phyloP scores from a whole-genome alignment of 1,140 invertebrate species.

The Bombus turneri region DNA sequence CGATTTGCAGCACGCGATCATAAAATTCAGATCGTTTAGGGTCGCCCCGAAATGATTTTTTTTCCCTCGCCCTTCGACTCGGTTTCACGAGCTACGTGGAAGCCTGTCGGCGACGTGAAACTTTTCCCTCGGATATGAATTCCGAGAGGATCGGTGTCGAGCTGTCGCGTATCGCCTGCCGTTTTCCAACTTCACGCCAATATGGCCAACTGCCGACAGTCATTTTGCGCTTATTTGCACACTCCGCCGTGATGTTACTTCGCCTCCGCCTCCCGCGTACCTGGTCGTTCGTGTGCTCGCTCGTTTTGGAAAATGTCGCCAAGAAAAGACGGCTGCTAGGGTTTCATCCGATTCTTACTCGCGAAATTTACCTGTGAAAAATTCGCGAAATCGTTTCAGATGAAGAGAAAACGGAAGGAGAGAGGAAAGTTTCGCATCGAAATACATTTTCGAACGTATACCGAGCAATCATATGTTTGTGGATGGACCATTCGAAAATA shows the following conservation, averaged over 20 bases:
- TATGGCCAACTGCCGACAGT: constrained; percentile 69
- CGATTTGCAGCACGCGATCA: constrained; percentile 6
- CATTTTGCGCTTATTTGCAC: constrained; percentile 74
- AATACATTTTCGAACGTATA: no score
- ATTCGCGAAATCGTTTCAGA: background rate
- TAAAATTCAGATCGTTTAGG: constrained; percentile 43
- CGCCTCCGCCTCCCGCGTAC: background rate
- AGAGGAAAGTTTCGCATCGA: background rate
- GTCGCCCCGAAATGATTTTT: constrained; percentile 38
- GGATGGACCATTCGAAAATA: no score
- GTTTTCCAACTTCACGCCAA: constrained; percentile 73
- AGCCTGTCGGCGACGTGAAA: background rate
- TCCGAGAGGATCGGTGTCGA: constrained; percentile 56
- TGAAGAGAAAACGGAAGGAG: background rate
- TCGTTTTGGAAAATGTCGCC: constrained; percentile 25
- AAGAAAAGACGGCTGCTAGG: background rate
- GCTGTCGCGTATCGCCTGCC: constrained; percentile 56
- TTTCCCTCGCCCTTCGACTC: background rate
- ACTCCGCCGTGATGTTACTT: constrained; percentile 50
- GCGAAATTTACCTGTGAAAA: background rate
- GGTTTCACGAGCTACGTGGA: background rate
- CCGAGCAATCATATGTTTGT: no score
- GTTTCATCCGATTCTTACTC: background rate
- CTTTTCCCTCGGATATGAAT: constrained; percentile 54
- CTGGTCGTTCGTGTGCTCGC: background rate